Conservation (phyloP, 2,888 invertebrate genomes). For the Beris morrisii region DNA sequence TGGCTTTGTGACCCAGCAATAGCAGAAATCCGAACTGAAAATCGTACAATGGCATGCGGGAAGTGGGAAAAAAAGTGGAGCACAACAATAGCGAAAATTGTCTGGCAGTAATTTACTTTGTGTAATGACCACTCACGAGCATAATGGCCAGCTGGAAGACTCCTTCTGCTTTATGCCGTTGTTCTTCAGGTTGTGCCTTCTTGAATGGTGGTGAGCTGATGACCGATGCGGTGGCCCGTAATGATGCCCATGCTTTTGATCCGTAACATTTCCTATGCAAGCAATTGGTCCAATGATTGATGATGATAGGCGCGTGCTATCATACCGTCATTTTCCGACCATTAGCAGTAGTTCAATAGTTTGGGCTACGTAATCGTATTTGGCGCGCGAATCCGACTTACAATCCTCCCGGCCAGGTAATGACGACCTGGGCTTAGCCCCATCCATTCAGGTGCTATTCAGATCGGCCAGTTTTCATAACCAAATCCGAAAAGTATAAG, state of each 20-base stretch:
- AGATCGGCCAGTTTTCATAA: not conserved
- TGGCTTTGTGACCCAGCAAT: not conserved
- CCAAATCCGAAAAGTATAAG: slow-evolving; percentile 12
- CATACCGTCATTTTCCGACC: slow-evolving; percentile 21
- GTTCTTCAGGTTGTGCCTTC: no score
- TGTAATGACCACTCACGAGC: slow-evolving; percentile 3
- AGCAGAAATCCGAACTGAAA: not conserved
- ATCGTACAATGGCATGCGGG: slow-evolving; percentile 9
- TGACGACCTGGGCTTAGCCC: no score
- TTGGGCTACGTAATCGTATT: slow-evolving; percentile 20
- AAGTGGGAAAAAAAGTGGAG: slow-evolving; percentile 16
- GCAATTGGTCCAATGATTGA: slow-evolving; percentile 25
- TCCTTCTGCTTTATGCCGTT: not conserved
- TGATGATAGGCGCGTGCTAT: slow-evolving; percentile 30
- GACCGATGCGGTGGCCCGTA: slow-evolving; percentile 1
- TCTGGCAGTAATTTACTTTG: slow-evolving; percentile 19
- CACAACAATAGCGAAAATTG: slow-evolving; percentile 21
- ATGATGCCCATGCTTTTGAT: slow-evolving; percentile 15
- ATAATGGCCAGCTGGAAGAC: not conserved
- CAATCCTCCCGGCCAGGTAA: not conserved
- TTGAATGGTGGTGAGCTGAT: no score
- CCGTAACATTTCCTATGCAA: slow-evolving; percentile 12
- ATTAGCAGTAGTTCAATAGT: slow-evolving; percentile 28
- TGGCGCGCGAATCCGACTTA: slow-evolving; percentile 24
- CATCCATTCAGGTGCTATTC: not conserved